phyloP scores from a whole-genome alignment of 2,888 invertebrate species.

The Amorpha juglandis region DNA sequence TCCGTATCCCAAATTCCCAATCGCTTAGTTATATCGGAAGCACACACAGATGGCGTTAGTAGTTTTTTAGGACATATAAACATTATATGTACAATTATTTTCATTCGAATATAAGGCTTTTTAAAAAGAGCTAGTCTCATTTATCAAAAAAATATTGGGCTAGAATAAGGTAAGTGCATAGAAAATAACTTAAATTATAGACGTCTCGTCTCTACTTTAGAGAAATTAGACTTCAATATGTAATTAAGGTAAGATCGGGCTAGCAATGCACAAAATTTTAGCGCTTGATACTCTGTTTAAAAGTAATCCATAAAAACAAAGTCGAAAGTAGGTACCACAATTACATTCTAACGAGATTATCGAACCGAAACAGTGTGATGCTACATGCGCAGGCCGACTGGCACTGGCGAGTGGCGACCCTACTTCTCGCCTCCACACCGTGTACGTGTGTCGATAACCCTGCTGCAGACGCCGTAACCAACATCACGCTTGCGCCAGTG shows the following conservation, averaged over 20 bases:
- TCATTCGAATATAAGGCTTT: too few species aligned
- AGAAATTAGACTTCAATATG: background rate
- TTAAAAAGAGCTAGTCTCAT: too few species aligned
- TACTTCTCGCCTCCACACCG: conserved; percentile 59
- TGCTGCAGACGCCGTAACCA: conserved; percentile 67
- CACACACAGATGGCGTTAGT: conserved; percentile 6
- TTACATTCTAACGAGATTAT: conserved; percentile 61
- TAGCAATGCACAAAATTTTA: background rate
- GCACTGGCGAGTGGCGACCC: conserved; percentile 63
- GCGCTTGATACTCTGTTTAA: conserved; percentile 8
- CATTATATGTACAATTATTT: background rate
- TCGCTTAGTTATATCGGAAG: background rate
- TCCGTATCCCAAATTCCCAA: background rate
- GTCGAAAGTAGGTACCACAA: conserved; percentile 46
- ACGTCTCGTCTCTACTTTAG: too few species aligned
- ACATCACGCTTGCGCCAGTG: conserved; percentile 77
- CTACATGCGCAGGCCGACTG: conserved; percentile 61
- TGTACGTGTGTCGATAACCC: conserved; percentile 83
- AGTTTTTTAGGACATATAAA: background rate
- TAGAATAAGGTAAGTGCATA: background rate
- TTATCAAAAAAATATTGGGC: background rate
- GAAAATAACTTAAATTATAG: background rate
- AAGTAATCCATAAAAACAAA: conserved; percentile 33
- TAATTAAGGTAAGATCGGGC: background rate
- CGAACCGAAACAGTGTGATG: conserved; percentile 73